A percentile compares a stretch with the other conserved stretches of the same genome.
Evolutionary conservation across 2,113 vertebrate genomes (phyloP).

Genomic region (Chiloscyllium plagiosum): DNA sequence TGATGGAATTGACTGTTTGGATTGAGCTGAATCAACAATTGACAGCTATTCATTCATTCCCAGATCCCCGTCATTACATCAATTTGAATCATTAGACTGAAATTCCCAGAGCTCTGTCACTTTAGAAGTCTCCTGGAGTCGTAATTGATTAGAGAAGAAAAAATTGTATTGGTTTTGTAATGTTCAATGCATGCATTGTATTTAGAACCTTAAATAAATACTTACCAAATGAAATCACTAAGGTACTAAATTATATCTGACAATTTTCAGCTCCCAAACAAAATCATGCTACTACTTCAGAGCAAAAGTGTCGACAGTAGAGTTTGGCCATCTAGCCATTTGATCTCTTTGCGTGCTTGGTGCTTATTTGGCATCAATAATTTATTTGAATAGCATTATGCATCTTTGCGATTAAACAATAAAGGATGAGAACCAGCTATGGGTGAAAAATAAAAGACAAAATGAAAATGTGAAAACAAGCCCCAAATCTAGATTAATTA

Average conservation of each 20-base stretch:
- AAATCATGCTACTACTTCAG: not conserved
- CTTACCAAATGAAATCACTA: not conserved
- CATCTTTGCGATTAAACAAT: not conserved
- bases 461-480: not conserved
- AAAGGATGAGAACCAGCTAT: not conserved
- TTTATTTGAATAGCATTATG: not conserved
- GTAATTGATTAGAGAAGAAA: not conserved
- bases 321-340: too few relatives aligned
- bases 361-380: not conserved
- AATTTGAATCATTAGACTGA: slow-evolving; percentile 2
- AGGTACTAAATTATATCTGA: not conserved
- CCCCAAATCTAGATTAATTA: not conserved
- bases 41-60: not conserved
- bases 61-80: not conserved
- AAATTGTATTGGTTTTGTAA: not conserved
- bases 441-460: not conserved
- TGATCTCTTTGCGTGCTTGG: not conserved
- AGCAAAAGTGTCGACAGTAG: not conserved
- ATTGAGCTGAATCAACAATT: not conserved
- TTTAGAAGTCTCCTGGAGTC: not conserved
- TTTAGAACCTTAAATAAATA: not conserved
- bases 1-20: not conserved
- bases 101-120: not conserved
- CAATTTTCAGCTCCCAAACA: not conserved
- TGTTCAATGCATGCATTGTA: not conserved